Conservation (phyloP, 92 coral and sea anemone species). For the Umimayanthus chanpuru region DNA sequence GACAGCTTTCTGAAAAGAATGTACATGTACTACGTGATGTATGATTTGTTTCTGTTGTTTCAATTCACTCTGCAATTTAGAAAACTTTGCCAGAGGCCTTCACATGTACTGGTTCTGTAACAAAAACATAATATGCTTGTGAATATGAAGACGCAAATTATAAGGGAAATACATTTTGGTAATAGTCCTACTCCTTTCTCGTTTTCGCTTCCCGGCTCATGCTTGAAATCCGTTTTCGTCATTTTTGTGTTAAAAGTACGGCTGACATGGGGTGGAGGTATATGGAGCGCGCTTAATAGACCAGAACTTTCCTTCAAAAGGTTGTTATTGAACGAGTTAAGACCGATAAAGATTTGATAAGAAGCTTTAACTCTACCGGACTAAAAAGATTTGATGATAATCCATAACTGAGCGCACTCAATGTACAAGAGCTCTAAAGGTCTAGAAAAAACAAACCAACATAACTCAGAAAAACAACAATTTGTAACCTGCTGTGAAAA, state of each 20-base stretch:
- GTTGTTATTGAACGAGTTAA: background rate
- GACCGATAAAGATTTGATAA: background rate
- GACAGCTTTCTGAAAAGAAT: constrained; percentile 9
- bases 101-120: background rate
- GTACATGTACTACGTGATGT: background rate
- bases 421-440: background rate
- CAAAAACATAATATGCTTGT: no score
- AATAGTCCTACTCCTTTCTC: no score
- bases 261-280: background rate
- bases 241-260: no score
- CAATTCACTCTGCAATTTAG: background rate
- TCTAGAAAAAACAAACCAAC: background rate
- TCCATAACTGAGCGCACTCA: background rate
- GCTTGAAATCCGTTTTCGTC: background rate
- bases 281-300: no score
- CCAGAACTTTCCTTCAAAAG: background rate
- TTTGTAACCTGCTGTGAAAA: background rate
- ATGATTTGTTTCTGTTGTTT: background rate
- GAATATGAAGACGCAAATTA: no score
- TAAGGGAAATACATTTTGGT: no score
- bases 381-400: background rate
- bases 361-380: background rate
- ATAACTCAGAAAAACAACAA: background rate
- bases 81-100: constrained; percentile 1
- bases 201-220: no score